phyloP scores from a whole-genome alignment of 2,797 vertebrate genomes.

The Vipera latastei region DNA sequence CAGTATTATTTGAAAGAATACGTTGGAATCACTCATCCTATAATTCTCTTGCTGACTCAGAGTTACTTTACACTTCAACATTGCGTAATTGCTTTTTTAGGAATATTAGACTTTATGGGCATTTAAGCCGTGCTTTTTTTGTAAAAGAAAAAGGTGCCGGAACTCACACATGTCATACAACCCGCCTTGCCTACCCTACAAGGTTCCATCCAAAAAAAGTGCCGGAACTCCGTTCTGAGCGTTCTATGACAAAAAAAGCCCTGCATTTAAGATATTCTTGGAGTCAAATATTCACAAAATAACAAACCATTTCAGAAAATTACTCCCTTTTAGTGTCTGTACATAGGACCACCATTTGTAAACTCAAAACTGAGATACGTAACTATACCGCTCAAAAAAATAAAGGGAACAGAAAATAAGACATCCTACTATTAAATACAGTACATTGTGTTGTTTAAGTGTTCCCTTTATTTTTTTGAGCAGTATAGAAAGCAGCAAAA shows the following conservation, averaged over 20 bases:
- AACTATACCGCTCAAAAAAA: no score
- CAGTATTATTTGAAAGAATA: background rate
- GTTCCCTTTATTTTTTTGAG: no score
- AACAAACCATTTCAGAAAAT: background rate
- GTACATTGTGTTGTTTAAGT: no score
- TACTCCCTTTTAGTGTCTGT: background rate
- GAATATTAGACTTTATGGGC: background rate
- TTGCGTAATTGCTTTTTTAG: background rate
- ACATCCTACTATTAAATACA: no score
- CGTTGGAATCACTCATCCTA: background rate
- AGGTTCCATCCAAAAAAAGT: no score
- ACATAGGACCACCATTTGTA: background rate
- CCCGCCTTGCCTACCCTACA: no score
- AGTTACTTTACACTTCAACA: background rate
- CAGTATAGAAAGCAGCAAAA: background rate
- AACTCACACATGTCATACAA: no score
- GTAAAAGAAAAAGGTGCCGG: no score
- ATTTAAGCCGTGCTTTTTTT: no score
- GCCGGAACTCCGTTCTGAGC: no score
- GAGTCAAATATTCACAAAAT: background rate
- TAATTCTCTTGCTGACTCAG: background rate
- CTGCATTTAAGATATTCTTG: background rate
- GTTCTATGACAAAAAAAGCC: no score
- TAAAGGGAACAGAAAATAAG: no score
- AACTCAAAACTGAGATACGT: background rate